Evolutionary conservation across 2,888 invertebrate species (phyloP), one percentile per base, ranked within the genome.

Genomic region (Apamea anceps): DNA sequence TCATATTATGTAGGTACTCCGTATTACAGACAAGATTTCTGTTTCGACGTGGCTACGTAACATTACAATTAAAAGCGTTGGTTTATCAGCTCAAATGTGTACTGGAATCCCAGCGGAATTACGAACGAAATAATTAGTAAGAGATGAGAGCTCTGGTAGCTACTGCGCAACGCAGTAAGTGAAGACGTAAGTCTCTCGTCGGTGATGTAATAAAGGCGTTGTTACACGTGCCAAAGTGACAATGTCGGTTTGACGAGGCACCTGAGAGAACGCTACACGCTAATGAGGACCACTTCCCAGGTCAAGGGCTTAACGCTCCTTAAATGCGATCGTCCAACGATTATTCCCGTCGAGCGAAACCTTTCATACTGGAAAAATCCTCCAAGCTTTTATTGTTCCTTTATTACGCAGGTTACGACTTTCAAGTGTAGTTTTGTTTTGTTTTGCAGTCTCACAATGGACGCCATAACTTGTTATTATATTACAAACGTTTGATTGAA

Each of bases 341-440:
- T 63, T 77, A 85, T 77, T 54, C 48, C n/a, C 21, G 25, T n/a
- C 21, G 6, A 48, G 57, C 3, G 62, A 68, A 73, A 54, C 67
- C 42, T 68, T 77, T 74, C 21, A 66, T 72, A 77, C 15, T 21
- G 65, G 45, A 12, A 63, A 68, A 76, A 68, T 37, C 77, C 51
- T 37, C 32, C 8, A 60, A 73, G 57, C 42, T 70, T 81, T 77
- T 82, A 86, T 72, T 82, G 77, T 77, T 63, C 51, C 28, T 74
- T 74, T 77, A 82, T 74, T 74, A 73, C 66, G 42, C 45, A 45
- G 57, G 67, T 84, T 86, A 86, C 63, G 83, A 74, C 66, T 72
- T 82, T 86, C 70, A 67, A 73, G 65, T 72, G 62, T 76, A 82
- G 68, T 85, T 84, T 70, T 32, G 62, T 74, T 84, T 71, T 65